Evolutionary conservation across 1,140 invertebrate species (phyloP), one percentile per base, ranked within the genome.

Genomic region (Babylonia areolata): DNA sequence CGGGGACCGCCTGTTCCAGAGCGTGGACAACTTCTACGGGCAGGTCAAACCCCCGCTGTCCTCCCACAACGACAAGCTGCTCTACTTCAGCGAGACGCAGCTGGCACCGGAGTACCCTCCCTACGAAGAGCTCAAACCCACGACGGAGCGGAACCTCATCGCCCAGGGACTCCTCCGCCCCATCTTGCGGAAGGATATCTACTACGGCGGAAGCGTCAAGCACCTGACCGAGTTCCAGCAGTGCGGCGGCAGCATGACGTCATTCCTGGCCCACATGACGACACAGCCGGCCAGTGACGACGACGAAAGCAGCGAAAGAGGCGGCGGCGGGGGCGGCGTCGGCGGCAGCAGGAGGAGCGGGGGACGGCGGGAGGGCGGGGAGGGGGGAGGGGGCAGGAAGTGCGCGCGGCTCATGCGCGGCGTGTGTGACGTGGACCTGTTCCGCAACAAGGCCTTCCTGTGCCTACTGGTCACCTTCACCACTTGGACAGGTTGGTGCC

Each of bases 141-240:
- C 11, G 23, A 0, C 6, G 1, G 42, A 58, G 28, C 6, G 23
- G 23, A 33, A 82, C 15, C 73, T 77, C 2, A 84, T 87, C 37
- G n/a, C 77, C 9, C 17, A 33, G 0, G 80, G 73, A 37, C 69
- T 86, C 1, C 58, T 84, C 3, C 69, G 81, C 28, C 98, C 98
- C 5, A 95, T 99, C 93, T 98, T 97, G 0, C 95, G 98, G 54
- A 98, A 99, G 94, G 98, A 99, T 94, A 98, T 99, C 89, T 99
- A 99, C 95, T 99, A 99, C 95, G 97, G 98, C 12, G n/a, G n/a
- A 33, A 98, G 97, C 35, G 96, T 99, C 15, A 95, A 97, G 46
- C 97, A 98, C 94, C 95, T 99, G 78, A 97, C 85, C 2, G 85
- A 86, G 39, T 88, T 80, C 75, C 51, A 86, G 33, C 42, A 85